Evolutionary conservation across 2,113 vertebrate species (phyloP), one percentile per base, ranked within the genome.

Genomic region (Rhinoderma darwinii): DNA sequence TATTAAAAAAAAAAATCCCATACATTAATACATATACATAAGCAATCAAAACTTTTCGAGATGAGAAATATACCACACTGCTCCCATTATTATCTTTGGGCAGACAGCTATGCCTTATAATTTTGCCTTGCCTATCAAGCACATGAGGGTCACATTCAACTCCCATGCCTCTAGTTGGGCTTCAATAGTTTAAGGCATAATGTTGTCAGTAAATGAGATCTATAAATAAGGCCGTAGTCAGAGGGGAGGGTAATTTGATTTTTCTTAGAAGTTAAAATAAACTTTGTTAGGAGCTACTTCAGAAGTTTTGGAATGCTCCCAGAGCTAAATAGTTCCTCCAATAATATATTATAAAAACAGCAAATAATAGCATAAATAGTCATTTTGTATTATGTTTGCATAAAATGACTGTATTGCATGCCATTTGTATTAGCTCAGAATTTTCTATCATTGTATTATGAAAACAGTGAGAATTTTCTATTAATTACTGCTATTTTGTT

Each of bases 401-500:
- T 25, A 61, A 41, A 1, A 27, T n/a, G 4, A 11, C 15, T 78
- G 27, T 78, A 5, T 20, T 51, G 17, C 2, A 9, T 18, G 7
- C 6, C 27, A 50, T 20, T 8, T 32, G 17, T 22, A 12, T 30
- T 20, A 44, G 30, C 30, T 32, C 3, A 54, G 47, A 54, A 20
- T 30, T 82, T 63, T 44, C 7, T 81, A 6, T 43, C 25, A 41
- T 61, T 63, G 2, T 56, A 51, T 35, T 56, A 73, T 43, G 32
- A 39, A 74, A 72, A 73, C 32, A 87, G 43, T 84, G 30, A 70
- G 39, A 47, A 68, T 39, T 30, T 86, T 14, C 18, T 18, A 68
- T 70, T 86, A 79, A 75, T 84, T 73, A 75, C 72, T 74, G 88
- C 90, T 90, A 88, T 89, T 84, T 92, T 91, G 32, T 91, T 90